phyloP scores from a whole-genome alignment of 2,888 invertebrate species.

The Epinotia nisella region DNA sequence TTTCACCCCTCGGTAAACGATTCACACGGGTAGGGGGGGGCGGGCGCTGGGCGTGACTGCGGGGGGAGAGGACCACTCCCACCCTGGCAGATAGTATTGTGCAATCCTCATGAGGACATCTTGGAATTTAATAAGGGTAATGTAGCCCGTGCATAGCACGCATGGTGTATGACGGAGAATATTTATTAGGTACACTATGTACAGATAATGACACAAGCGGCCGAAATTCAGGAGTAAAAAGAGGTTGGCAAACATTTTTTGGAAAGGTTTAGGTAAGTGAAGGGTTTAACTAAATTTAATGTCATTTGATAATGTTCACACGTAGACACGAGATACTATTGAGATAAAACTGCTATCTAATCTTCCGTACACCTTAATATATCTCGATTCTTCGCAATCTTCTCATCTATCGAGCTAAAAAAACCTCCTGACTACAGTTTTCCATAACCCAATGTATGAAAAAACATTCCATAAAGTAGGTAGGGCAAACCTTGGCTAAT shows the following conservation, averaged over 20 bases:
- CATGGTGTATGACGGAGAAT: neutral
- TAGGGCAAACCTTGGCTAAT: too few relatives aligned
- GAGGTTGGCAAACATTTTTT: too few relatives aligned
- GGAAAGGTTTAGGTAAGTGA: neutral
- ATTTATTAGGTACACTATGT: too few relatives aligned
- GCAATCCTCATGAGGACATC: constrained; percentile 65
- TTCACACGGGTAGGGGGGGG: constrained; percentile 74
- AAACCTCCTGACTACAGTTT: neutral
- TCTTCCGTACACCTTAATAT: neutral
- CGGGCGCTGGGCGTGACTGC: constrained; percentile 70
- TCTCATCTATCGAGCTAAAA: neutral
- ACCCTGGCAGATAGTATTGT: constrained; percentile 68
- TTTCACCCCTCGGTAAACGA: constrained; percentile 69
- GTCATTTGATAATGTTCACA: neutral
- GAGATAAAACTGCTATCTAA: constrained; percentile 16
- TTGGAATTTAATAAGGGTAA: constrained; percentile 55
- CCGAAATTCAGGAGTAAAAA: neutral
- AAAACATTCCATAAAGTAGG: too few relatives aligned
- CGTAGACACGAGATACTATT: neutral
- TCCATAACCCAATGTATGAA: neutral
- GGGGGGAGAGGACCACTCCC: constrained; percentile 62
- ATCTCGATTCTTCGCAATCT: constrained; percentile 16
- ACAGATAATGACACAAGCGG: too few relatives aligned
- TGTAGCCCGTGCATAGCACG: neutral
- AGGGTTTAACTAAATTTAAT: neutral